phyloP scores from a whole-genome alignment of 2,113 vertebrate genomes.

The Antechinus stuartii region DNA sequence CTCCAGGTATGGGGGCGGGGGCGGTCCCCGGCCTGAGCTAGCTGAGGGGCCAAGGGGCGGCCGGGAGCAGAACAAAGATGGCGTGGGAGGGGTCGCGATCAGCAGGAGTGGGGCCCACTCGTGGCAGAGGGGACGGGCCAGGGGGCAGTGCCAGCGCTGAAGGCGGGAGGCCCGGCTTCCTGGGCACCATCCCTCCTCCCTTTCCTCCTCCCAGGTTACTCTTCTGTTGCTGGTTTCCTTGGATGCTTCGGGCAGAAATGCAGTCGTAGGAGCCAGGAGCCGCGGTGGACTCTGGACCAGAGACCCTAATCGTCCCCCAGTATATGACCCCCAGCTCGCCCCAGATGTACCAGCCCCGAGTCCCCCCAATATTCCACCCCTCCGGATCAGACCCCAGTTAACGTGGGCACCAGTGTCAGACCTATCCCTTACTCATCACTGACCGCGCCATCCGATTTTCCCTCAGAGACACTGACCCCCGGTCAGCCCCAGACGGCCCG shows the following conservation, averaged over 20 bases:
- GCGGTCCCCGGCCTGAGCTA: too few relatives aligned
- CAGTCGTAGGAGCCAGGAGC: constrained; percentile 87
- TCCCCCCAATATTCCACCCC: not conserved
- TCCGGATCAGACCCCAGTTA: not conserved
- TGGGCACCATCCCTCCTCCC: not conserved
- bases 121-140: too few relatives aligned
- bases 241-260: constrained; percentile 96
- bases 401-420: not conserved
- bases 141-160: not conserved
- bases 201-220: constrained; percentile 87
- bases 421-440: not conserved
- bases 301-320: constrained; percentile 50
- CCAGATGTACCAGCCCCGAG: not conserved
- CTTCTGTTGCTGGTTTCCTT: constrained; percentile 97
- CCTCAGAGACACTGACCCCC: constrained; percentile 66
- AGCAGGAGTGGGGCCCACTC: too few relatives aligned
- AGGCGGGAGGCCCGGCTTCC: not conserved
- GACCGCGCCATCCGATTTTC: constrained; percentile 43
- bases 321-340: constrained; percentile 46
- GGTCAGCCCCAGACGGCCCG: constrained; percentile 70
- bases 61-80: not conserved
- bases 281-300: constrained; percentile 29
- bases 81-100: not conserved
- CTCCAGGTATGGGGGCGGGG: constrained; percentile 87
- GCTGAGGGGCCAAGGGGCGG: not conserved